Base-by-base conservation (phyloP, 2,888 invertebrate species). In the Incurvaria masculella region DNA sequence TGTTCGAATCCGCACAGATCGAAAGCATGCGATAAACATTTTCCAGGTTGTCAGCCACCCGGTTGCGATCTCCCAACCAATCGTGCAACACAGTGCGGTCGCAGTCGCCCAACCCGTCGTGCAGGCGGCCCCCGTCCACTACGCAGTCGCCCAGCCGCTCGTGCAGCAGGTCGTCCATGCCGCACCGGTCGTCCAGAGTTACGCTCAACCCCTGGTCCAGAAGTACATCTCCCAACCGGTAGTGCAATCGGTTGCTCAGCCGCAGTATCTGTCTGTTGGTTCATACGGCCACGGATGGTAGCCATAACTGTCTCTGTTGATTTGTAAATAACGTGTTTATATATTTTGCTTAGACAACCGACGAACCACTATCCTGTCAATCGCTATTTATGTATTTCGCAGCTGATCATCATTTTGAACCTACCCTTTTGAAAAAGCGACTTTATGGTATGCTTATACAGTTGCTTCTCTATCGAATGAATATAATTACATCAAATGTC, bases 211-310 rank as follows among this genome's bases (percentile, higher is more conserved):
- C 10, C 19, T 49, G 41, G 64, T 64, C 0, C 55, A 60, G 21
- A 51, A 52, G 44, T 48, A 49, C 21, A 47, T 49, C 0, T 60
- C 64, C 39, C 63, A 65, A 1, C 60, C 55, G 14, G 61, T 56
- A 53, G 19, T 53, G 57, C 16, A 58, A 58, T 5, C 58, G 57
- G 23, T 63, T 44, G 49, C 46, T 44, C 54, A 48, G 39, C 44
- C 48, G 40, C 33, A 38, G 33, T 14, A 49, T 20, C 6, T 51
- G 6, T 51, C 46, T 14, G 44, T 48, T 16, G 49, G 47, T 23
- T 6, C 44, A 2, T 40, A 47, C 49, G 71, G 69, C 38, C 73
- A 74, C 50, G 71, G 72, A n/a, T 75, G 75, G 75, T 76, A 66
- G 59, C 53, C 6, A 10, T 19, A 41, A n/a, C n/a, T n/a, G n/a